Evolutionary conservation across 2,888 invertebrate genomes (phyloP).

Genomic region (Stomorhina lunata): DNA sequence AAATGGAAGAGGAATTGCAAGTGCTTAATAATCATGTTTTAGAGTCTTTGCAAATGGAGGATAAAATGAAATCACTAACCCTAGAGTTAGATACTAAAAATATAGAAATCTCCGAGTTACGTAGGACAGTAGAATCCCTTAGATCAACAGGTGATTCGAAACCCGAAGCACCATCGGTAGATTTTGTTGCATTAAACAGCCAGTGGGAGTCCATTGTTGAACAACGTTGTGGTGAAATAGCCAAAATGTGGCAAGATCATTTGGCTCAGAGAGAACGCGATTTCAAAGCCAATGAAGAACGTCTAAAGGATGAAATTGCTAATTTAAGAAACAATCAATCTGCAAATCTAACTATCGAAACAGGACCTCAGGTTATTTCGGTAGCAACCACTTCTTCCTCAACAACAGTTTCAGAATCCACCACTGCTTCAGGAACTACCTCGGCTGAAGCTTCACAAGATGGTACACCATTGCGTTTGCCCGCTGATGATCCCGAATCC

Average conservation of each 20-base stretch:
- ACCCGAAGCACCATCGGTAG: conserved; percentile 7
- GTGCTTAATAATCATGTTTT: conserved; percentile 79
- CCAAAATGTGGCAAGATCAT: conserved; percentile 86
- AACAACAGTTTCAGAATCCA: conserved; percentile 65
- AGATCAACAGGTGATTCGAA: not conserved
- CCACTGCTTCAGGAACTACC: conserved; percentile 61
- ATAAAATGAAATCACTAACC: conserved; percentile 75
- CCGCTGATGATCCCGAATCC: conserved; percentile 72
- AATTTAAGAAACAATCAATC: conserved; percentile 78
- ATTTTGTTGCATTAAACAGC: conserved; percentile 72
- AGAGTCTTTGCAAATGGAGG: conserved; percentile 75
- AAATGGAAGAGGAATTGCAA: conserved; percentile 78
- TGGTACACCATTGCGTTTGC: conserved; percentile 65
- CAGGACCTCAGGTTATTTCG: conserved; percentile 43
- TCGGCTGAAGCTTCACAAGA: conserved; percentile 68
- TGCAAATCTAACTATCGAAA: conserved; percentile 46
- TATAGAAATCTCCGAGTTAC: conserved; percentile 77
- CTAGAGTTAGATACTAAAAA: conserved; percentile 78
- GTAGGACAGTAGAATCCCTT: conserved; percentile 72
- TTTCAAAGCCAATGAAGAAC: conserved; percentile 81
- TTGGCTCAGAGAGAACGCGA: conserved; percentile 84
- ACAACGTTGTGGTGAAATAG: conserved; percentile 85
- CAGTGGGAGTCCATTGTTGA: conserved; percentile 83
- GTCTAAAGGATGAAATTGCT: conserved; percentile 81
- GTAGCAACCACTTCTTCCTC: conserved; percentile 68